Evolutionary conservation across 1,140 invertebrate species (phyloP), one percentile per base, ranked within the genome.

Genomic region (Scaptomyza hsui): DNA sequence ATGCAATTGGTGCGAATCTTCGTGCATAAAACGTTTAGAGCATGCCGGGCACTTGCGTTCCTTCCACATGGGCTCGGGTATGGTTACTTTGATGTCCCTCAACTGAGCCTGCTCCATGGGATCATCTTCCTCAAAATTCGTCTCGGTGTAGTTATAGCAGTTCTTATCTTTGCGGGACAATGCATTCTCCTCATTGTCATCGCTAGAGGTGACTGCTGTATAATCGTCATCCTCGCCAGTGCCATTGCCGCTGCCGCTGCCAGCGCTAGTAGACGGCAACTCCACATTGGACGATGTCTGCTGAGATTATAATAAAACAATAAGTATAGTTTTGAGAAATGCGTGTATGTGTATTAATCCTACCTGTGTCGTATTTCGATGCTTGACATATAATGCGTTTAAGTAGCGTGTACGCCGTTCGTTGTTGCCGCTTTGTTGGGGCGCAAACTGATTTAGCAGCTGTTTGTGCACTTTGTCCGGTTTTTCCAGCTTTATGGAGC

Each of bases 41-140:
- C 90, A 91, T 3, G 82, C 90, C 13, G 75, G 74, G 35, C 90
- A 91, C 41, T 91, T 91, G 15, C 89, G 90, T 15, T 91, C 90
- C 60, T 91, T 91, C 71, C 88, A 90, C 61, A 74, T 90, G 4
- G 82, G 82, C 21, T 90, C 74, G 3, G 90, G 90, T 63, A 91
- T 91, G 13, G 83, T 83, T 0, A 91, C 89, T 13, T 86, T 86
- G 5, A 86, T 72, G 48, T 89, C 70, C 9, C 86, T 51, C 2
- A 91, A n/a, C 49, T 89, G 75, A 0, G 78, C 88, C 55, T 89
- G 75, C 44, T 90, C 78, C 78, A 91, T 91, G 15, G 89, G 82
- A 76, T 91, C 90, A 44, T 91, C 90, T n/a, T 91, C 90, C 51
- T 91, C 85, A 35, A 91, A 91, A 53, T 89, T 91, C 0, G 83